A percentile compares a stretch with the other conserved stretches of the same genome.
Evolutionary conservation across 2,113 vertebrate genomes (phyloP).

Genomic region (Passer domesticus): DNA sequence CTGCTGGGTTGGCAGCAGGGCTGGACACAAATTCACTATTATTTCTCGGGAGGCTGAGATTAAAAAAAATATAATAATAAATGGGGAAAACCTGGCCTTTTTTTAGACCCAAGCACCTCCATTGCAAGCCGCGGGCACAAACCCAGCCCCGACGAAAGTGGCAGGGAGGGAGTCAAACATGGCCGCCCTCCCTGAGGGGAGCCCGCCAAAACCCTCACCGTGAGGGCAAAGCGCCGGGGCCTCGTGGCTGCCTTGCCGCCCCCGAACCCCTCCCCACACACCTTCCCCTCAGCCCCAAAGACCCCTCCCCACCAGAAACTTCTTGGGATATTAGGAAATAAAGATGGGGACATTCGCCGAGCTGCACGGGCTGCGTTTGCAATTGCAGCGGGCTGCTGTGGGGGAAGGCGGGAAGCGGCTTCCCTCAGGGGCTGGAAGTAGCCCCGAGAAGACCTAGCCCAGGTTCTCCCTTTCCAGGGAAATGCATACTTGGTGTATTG

Average conservation of each 20-base stretch:
- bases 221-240: background rate
- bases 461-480: background rate
- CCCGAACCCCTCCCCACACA: background rate
- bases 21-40: background rate
- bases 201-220: background rate
- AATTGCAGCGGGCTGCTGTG: background rate
- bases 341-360: too few relatives aligned
- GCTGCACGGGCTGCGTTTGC: background rate
- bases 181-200: background rate
- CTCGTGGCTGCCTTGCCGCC: background rate
- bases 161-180: fast-evolving
- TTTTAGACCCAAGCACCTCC: background rate
- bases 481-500: conserved; percentile 3
- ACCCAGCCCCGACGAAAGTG: fast-evolving
- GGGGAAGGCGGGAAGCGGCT: background rate
- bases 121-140: background rate
- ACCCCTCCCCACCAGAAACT: fast-evolving
- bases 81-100: too few relatives aligned
- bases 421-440: background rate
- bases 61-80: too few relatives aligned
- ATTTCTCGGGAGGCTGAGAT: background rate
- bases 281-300: background rate
- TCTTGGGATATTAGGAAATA: background rate
- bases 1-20: background rate
- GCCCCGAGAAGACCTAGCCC: fast-evolving